A percentile compares a stretch with the other conserved stretches of the same genome.
Conservation (phyloP, 2,797 vertebrate species). For the Emys orbicularis region DNA sequence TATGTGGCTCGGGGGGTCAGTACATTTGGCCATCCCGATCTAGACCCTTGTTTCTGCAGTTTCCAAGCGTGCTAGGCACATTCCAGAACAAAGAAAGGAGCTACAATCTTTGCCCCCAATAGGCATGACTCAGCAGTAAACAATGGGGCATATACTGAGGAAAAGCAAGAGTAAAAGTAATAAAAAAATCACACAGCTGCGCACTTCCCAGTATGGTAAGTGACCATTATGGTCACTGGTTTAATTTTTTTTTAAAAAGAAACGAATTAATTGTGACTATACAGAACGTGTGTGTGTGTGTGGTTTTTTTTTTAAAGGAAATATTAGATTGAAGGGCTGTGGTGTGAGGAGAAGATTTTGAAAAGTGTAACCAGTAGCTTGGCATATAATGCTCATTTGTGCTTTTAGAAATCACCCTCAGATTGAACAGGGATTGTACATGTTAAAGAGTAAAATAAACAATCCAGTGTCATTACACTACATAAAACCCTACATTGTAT, state of each 20-base stretch:
- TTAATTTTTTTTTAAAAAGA: no score
- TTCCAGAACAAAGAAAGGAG: not conserved
- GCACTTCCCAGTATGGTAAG: accelerated
- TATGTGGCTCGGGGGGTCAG: no score
- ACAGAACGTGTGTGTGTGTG: not conserved
- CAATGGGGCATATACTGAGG: not conserved
- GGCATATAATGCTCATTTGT: accelerated
- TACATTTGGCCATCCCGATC: no score
- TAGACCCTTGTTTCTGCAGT: not conserved
- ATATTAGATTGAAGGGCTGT: no score
- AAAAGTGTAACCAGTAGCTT: not conserved
- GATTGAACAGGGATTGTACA: not conserved
- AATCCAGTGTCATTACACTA: not conserved
- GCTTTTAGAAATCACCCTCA: not conserved
- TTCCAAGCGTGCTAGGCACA: not conserved
- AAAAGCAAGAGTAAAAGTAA: not conserved
- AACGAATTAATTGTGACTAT: not conserved
- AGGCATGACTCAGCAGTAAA: not conserved
- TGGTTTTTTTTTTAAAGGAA: no score
- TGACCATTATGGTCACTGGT: not conserved
- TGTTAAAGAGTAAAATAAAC: not conserved
- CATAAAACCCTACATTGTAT: not conserved
- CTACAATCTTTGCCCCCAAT: not conserved
- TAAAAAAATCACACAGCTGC: not conserved
- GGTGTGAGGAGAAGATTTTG: not conserved